phyloP scores from a whole-genome alignment of 2,888 invertebrate species.

The Scaptomyza reducta region DNA sequence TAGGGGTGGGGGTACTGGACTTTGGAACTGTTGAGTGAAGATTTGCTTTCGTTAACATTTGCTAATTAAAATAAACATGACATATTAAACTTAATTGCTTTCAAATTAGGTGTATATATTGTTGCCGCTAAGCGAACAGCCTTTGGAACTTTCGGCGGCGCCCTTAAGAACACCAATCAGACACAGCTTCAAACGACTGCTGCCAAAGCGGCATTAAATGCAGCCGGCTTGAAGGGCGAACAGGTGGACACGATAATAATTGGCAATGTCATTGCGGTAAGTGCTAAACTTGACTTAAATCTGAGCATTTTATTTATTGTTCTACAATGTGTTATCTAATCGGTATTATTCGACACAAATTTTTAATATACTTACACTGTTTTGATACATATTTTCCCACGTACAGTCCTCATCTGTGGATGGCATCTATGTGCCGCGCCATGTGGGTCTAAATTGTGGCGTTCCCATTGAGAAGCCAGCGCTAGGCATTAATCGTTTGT shows the following conservation, averaged over 20 bases:
- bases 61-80: constrained; percentile 40
- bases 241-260: constrained; percentile 94
- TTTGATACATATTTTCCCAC: constrained; percentile 38
- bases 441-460: constrained; percentile 93
- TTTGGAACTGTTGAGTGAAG: constrained; percentile 53
- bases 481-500: constrained; percentile 95
- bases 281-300: constrained; percentile 78
- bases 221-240: constrained; percentile 92
- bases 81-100: not conserved
- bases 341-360: not conserved
- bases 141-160: constrained; percentile 97
- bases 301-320: not conserved
- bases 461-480: constrained; percentile 94
- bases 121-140: constrained; percentile 98
- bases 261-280: constrained; percentile 94
- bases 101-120: constrained; percentile 90
- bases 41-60: constrained; percentile 30
- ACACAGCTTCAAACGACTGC: constrained; percentile 93
- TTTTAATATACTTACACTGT: not conserved
- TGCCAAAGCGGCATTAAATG: constrained; percentile 90
- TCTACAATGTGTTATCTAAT: not conserved
- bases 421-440: constrained; percentile 93
- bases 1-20: constrained; percentile 27
- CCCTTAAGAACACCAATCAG: constrained; percentile 89
- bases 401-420: constrained; percentile 90